phyloP scores from a whole-genome alignment of 2,888 invertebrate genomes.

The Drosophila setosimentum region DNA sequence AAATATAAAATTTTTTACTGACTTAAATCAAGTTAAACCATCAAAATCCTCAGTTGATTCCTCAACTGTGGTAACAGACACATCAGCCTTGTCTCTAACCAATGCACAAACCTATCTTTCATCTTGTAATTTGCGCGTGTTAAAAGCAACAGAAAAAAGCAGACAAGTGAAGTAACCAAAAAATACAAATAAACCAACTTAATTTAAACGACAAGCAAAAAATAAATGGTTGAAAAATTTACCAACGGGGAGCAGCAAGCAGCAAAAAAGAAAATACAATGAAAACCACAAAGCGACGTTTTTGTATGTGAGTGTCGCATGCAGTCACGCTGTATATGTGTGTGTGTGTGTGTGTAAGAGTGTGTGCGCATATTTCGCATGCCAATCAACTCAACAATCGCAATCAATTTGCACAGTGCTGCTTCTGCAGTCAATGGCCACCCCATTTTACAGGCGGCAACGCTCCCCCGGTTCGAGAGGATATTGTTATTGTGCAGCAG shows the following conservation, averaged over 20 bases:
- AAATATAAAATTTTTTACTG: background rate
- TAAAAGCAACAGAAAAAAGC: constrained; percentile 25
- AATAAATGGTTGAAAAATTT: constrained; percentile 43
- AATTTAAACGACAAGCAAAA: constrained; percentile 59
- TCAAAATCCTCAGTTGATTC: background rate
- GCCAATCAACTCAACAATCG: constrained; percentile 82
- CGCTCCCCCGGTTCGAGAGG: constrained; percentile 40
- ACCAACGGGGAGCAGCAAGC: constrained; percentile 12
- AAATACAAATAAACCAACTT: constrained; percentile 48
- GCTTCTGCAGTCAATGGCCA: constrained; percentile 46
- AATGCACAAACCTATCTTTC: constrained; percentile 40
- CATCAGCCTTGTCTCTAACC: constrained; percentile 2
- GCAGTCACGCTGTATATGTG: constrained; percentile 42
- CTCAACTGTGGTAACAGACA: background rate
- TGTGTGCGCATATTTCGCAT: constrained; percentile 66
- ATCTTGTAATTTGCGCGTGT: constrained; percentile 41
- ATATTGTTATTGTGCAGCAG: constrained; percentile 65
- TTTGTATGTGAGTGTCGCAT: constrained; percentile 70
- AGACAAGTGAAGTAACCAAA: constrained; percentile 6
- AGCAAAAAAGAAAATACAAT: constrained; percentile 51
- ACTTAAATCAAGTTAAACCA: background rate
- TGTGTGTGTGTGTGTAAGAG: constrained; percentile 17
- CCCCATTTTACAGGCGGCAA: constrained; percentile 15
- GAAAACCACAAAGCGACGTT: constrained; percentile 69
- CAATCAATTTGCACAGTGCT: constrained; percentile 77